Evolutionary conservation across 2,113 vertebrate genomes (phyloP).

Genomic region (Trichomycterus rosablanca): DNA sequence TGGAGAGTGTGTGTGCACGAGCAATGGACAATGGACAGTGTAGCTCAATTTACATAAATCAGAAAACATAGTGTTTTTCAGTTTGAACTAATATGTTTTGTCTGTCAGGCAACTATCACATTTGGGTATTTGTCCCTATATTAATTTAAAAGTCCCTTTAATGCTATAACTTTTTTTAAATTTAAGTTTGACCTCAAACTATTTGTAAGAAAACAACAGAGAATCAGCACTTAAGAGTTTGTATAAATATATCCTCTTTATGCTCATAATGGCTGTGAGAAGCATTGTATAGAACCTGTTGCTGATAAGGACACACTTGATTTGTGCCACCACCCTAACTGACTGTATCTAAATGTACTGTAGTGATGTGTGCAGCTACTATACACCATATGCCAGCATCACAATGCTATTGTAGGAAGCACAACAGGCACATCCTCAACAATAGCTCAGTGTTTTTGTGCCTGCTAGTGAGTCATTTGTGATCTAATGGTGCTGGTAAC

Average conservation of each 20-base stretch:
- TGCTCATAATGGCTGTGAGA: not conserved
- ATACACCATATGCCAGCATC: slow-evolving; percentile 18
- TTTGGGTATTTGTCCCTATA: no score
- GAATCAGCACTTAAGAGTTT: no score
- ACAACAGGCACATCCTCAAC: slow-evolving; percentile 54
- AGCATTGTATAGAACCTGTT: not conserved
- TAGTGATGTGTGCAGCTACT: slow-evolving; percentile 29
- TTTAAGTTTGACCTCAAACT: no score
- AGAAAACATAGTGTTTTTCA: no score
- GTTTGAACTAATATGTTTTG: no score
- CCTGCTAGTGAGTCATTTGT: slow-evolving; percentile 71
- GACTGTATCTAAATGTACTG: slow-evolving; percentile 45
- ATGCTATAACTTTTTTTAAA: no score
- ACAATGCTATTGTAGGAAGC: slow-evolving; percentile 61
- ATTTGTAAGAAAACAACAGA: no score
- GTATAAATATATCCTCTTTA: not conserved
- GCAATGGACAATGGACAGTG: no score
- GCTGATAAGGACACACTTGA: slow-evolving; percentile 19
- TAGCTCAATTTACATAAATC: no score
- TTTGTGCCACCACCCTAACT: slow-evolving; percentile 15
- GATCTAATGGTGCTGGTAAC: slow-evolving; percentile 57
- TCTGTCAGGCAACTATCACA: no score
- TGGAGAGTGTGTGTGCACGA: no score
- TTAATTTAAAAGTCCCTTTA: no score
- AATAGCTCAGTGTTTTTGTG: slow-evolving; percentile 65